Base-by-base conservation (phyloP, 2,113 vertebrate species). In the Tragelaphus scriptus region DNA sequence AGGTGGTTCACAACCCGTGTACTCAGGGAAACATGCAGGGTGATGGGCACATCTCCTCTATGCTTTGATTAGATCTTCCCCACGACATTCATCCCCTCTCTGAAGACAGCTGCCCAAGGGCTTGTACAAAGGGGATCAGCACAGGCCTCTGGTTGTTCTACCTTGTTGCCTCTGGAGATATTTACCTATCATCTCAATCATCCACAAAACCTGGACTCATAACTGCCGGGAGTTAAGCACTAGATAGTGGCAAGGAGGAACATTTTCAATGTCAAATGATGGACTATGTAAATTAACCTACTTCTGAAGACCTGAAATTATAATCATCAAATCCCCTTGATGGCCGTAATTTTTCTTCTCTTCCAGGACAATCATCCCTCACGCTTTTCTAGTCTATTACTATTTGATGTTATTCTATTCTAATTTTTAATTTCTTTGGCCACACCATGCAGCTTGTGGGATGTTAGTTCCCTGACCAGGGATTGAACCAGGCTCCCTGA, bases 221-320 rank as follows among this genome's bases (percentile, higher is more conserved):
- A 68, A 40, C 26, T 81, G 71, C 44, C 17, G 26, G 63, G 61
- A 36, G 10, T 17, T n/a, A 51, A 71, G 26, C 14, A n/a, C 5
- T 12, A 71, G 53, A 81, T 8, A 40, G 58, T 0, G 4, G 44
- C n/a, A 80, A 61, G 32, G 26, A 63, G 36, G 7, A 92, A 4
- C 26, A 55, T 94, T 75, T 86, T 90, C 68, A 58, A 2, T 36
- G 26, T 49, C n/a, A 79, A 63, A 87, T 16, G 44, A 49, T 80
- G 65, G 63, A 88, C 90, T 28, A 47, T 55, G 65, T 71, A 89
- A 92, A 94, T 71, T 71, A 75, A 68, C 21, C 44, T 88, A 56
- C 17, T 84, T 82, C 36, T 56, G 61, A 90, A 96, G 80, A 7
- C 53, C 16, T 92, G 71, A 28, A 79, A 90, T 89, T 92, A 40